Evolutionary conservation across 2,113 vertebrate species (phyloP), one percentile per base, ranked within the genome.

Genomic region (Stegastes partitus): DNA sequence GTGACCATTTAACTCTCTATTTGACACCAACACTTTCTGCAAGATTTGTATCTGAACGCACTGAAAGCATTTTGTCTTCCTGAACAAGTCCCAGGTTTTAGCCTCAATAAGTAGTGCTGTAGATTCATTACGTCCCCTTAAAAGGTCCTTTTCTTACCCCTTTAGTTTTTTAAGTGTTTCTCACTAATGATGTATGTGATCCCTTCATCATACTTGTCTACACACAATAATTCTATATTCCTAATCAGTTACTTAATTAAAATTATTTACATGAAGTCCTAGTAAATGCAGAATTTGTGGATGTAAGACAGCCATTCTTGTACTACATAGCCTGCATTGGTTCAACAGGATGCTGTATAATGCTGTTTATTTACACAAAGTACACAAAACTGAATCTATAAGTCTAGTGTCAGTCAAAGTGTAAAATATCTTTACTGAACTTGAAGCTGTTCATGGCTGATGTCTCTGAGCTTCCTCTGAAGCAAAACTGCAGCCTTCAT

Each of bases 21-120:
- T 49, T 45, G 18, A 66, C 12, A 58, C 28, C 45, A 74, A 56
- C 34, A 71, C 72, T 16, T 25, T 65, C 37, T 74, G 73, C 57
- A 62, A 56, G 63, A 61, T 79, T 81, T 87, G 86, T 90, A 83
- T 91, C 79, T 85, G 73, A 85, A 74, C 42, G 14, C 77, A 71
- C 21, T 81, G 67, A 59, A 83, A 90, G 79, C 80, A 74, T 85
- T 74, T 64, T 68, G 84, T 91, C 83, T 77, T 83, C 66, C 81
- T 92, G 90, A 92, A 93, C 89, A 85, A 66, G 74, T 81, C 87
- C 91, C 81, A 21, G 86, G 68, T 54, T 85, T 83, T 86, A 89
- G 88, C 67, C 39, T 76, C 59, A 63, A 79, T 88, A 89, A 89
- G 83, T 91, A 87, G 73, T 74, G 42, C 23, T 87, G 73, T 87